Conservation (phyloP, 2,888 invertebrate species). For the Dorcus parallelipipedus region DNA sequence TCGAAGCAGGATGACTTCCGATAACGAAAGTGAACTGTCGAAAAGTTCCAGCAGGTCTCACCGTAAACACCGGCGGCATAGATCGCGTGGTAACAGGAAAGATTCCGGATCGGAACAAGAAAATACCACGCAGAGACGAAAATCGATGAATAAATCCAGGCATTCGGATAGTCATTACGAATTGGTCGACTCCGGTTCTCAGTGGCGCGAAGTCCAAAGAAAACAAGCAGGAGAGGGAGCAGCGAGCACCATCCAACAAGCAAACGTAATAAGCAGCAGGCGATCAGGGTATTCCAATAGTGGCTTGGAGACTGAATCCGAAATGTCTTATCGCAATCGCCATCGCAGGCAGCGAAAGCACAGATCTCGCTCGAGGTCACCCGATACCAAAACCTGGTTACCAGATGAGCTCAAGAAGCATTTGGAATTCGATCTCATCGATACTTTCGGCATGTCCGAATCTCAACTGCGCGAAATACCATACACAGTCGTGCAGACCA, state of each 20-base stretch:
- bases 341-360: constrained; percentile 44
- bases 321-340: constrained; percentile 42
- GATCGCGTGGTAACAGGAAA: constrained; percentile 70
- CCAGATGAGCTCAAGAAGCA: constrained; percentile 79
- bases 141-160: constrained; percentile 39
- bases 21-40: constrained; percentile 87
- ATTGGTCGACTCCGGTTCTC: constrained; percentile 81
- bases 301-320: constrained; percentile 50
- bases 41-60: constrained; percentile 79
- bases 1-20: constrained; percentile 77
- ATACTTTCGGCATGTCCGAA: constrained; percentile 86
- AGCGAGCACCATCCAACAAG: constrained; percentile 62
- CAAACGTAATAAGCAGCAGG: constrained; percentile 64
- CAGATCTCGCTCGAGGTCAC: constrained; percentile 62
- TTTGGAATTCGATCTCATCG: constrained; percentile 82
- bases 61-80: constrained; percentile 70
- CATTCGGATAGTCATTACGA: constrained; percentile 56
- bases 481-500: constrained; percentile 81
- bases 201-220: constrained; percentile 85
- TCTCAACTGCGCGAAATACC: constrained; percentile 83
- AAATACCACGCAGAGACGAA: constrained; percentile 48
- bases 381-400: constrained; percentile 67
- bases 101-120: constrained; percentile 74
- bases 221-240: constrained; percentile 55
- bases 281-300: constrained; percentile 43